Evolutionary conservation across 1,140 invertebrate species (phyloP).

Genomic region (Drosophila pseudoobscura): DNA sequence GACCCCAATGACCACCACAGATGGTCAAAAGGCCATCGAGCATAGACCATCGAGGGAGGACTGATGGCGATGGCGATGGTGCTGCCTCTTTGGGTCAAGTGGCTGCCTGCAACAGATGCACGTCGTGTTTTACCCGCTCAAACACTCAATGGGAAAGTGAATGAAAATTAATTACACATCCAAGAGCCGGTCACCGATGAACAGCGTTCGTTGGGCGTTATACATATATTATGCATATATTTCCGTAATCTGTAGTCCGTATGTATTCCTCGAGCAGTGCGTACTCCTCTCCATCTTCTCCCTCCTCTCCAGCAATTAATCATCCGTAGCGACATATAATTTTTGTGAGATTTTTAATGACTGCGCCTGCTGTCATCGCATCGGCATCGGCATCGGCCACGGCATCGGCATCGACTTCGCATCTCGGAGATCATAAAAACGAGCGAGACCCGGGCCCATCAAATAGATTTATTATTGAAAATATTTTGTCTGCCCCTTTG

Average conservation of each 20-base stretch:
- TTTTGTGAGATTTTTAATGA: slow-evolving; percentile 74
- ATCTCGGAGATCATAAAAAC: slow-evolving; percentile 68
- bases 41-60: slow-evolving; percentile 6
- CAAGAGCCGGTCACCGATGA: slow-evolving; percentile 23
- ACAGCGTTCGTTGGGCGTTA: neutral
- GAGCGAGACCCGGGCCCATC: slow-evolving; percentile 42
- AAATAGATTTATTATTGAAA: slow-evolving; percentile 83
- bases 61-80: neutral
- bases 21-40: slow-evolving; percentile 38
- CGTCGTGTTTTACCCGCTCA: neutral
- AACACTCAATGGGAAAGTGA: slow-evolving; percentile 28
- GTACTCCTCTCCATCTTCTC: too few species aligned
- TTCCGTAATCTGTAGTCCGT: too few species aligned
- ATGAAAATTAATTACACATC: slow-evolving; percentile 64
- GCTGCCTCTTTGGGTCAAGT: slow-evolving; percentile 38
- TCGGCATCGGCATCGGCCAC: too few species aligned
- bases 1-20: slow-evolving; percentile 23
- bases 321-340: slow-evolving; percentile 60
- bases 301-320: slow-evolving; percentile 60
- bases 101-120: slow-evolving; percentile 44
- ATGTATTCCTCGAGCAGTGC: neutral
- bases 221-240: too few species aligned
- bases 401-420: neutral
- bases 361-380: slow-evolving; percentile 70
- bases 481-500: slow-evolving; percentile 67